These are phyloP conservation scores for Andrena bucephala DNA, from an alignment of 2,888 invertebrate genomes.

Conservation along the genomic window DNA sequence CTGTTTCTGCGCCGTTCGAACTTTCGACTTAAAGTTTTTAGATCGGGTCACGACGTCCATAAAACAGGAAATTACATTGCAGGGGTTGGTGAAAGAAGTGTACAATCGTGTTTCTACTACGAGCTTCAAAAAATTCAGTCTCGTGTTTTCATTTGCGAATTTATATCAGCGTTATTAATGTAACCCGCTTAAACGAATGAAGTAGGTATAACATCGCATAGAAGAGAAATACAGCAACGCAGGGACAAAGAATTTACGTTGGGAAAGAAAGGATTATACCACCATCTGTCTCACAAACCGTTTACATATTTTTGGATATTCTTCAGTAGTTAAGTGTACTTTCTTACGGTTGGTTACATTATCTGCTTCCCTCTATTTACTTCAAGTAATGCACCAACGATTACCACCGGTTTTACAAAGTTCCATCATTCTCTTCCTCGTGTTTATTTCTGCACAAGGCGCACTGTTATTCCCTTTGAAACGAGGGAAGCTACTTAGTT, in stretches of 20 bases:
- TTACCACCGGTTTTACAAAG: not conserved
- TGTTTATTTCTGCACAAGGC: not conserved
- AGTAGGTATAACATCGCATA: too few relatives aligned
- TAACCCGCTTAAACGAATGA: too few relatives aligned
- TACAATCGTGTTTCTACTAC: not conserved
- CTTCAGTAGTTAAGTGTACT: too few relatives aligned
- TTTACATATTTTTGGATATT: too few relatives aligned
- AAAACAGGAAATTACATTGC: not conserved
- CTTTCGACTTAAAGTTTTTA: not conserved
- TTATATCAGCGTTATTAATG: too few relatives aligned
- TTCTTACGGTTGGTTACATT: too few relatives aligned
- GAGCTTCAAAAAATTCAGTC: not conserved
- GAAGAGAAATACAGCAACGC: too few relatives aligned
- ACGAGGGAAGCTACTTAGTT: not conserved
- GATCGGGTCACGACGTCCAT: not conserved
- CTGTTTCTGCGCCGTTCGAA: slow-evolving; percentile 11
- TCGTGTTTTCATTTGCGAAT: too few relatives aligned
- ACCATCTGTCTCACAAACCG: too few relatives aligned
- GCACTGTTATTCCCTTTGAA: not conserved
- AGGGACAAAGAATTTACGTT: too few relatives aligned
- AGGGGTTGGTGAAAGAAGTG: not conserved
- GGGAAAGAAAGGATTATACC: too few relatives aligned
- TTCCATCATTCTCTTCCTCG: not conserved
- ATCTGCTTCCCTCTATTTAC: not conserved
- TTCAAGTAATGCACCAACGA: not conserved